Percentiles rank a stretch among this genome's conserved stretches.
Conservation (phyloP, 1,140 invertebrate species). For the Aphaenogaster floridana region DNA sequence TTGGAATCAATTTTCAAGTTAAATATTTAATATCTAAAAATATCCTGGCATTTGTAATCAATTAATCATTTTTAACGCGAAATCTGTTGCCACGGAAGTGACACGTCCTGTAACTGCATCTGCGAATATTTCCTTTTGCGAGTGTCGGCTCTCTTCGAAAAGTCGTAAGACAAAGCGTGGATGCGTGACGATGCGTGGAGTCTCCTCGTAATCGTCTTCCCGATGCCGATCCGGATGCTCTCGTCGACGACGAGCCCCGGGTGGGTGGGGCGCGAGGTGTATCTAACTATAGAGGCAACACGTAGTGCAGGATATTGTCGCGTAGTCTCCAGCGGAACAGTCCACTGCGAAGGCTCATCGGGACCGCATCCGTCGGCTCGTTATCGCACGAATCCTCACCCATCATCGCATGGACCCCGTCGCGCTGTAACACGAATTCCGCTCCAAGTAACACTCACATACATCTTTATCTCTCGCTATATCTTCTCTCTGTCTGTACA, state of each 20-base stretch:
- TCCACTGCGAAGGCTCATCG: slow-evolving; percentile 83
- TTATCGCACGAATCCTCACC: slow-evolving; percentile 55
- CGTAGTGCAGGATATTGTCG: slow-evolving; percentile 83
- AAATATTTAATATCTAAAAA: background rate
- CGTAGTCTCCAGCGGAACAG: slow-evolving; percentile 84
- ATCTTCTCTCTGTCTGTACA: slow-evolving; percentile 13
- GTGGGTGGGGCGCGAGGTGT: slow-evolving; percentile 79
- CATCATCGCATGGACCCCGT: slow-evolving; percentile 19
- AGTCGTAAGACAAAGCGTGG: background rate
- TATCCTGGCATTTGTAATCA: background rate
- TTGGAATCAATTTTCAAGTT: background rate
- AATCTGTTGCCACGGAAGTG: background rate
- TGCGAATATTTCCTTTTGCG: background rate
- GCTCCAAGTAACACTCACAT: slow-evolving; percentile 60
- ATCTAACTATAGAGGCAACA: slow-evolving; percentile 86
- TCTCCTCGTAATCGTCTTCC: background rate
- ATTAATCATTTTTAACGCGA: background rate
- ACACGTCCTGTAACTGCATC: background rate
- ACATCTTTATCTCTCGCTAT: slow-evolving; percentile 44
- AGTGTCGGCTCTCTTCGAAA: background rate
- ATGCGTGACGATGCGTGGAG: background rate
- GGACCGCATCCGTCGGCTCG: slow-evolving; percentile 77
- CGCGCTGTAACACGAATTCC: slow-evolving; percentile 30
- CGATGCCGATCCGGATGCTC: slow-evolving; percentile 40
- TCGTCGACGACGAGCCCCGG: slow-evolving; percentile 46